Base-by-base conservation (phyloP, 2,797 vertebrate genomes). In the Fundulus diaphanus region DNA sequence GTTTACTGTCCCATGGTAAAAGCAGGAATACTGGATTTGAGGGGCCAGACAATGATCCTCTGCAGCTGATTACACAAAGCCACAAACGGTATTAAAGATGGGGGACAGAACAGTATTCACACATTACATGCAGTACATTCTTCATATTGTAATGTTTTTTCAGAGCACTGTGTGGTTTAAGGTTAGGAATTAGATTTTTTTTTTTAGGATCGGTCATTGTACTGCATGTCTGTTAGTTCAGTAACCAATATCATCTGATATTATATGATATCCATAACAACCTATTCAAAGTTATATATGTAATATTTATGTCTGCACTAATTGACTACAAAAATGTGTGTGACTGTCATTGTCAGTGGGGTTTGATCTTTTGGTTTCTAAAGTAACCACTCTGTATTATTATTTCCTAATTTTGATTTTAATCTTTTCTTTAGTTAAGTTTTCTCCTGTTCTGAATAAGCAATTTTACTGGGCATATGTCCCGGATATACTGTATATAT, bases 11-110 rank as follows among this genome's bases (percentile, higher is more conserved):
- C 81, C 66, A 71, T 81, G 84, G 79, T 85, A 75, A 77, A 78
- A 88, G 76, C 65, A 85, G 57, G 77, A 70, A 73, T 51, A 71
- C 79, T 84, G 88, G 82, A 87, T 92, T 86, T 82, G 51, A 78
- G 49, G 7, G 85, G 42, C 80, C 56, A 61, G 81, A 73, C 48
- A 74, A 52, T 74, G 71, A 78, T 87, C 67, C 57, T 85, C 71
- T 78, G 65, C 69, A 81, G 70, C 82, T 81, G 90, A 92, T 92
- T 90, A 91, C 78, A 83, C 70, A 81, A 80, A 85, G 74, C 72
- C 78, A 63, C 7, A 1, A 37, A 49, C 57, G 15, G 59, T 77
- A 85, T 73, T 81, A 82, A 73, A 82, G 73, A 69, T 57, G 3
- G 42, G 57, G 24, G 78, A 59, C n/a, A 24, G n/a, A 61, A 33